These are phyloP conservation scores for Myotis planiceps DNA, from an alignment of 2,797 vertebrate species.

Conservation along the genomic window DNA sequence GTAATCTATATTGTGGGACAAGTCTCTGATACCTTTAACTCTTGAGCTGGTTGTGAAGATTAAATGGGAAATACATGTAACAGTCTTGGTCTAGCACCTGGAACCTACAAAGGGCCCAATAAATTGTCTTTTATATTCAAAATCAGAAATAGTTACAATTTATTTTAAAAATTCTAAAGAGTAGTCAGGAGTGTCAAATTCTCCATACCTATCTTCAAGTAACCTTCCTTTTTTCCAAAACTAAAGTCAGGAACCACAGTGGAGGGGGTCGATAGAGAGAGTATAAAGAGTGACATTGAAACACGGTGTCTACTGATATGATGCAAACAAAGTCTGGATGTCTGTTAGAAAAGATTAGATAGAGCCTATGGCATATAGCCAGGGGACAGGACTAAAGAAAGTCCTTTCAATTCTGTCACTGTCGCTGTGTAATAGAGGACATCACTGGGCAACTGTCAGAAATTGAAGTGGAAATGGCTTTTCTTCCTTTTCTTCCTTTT, in stretches of 20 bases:
- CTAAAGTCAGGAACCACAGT: neutral
- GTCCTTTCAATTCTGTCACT: neutral
- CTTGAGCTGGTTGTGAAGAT: neutral
- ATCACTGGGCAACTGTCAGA: neutral
- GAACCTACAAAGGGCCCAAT: neutral
- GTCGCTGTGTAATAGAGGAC: slow-evolving; percentile 28
- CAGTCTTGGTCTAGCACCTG: neutral
- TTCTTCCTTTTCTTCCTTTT: neutral
- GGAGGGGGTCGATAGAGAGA: neutral
- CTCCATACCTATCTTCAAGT: neutral
- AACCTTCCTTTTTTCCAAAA: neutral
- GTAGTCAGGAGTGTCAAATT: neutral
- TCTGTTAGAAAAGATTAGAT: slow-evolving; percentile 44
- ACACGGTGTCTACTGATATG: neutral
- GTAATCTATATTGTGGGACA: neutral
- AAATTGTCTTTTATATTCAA: neutral
- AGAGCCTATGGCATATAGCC: neutral
- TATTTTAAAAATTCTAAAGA: neutral
- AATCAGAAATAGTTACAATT: neutral
- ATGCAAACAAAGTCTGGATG: neutral
- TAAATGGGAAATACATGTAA: neutral
- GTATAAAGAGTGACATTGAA: neutral
- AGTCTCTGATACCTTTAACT: neutral
- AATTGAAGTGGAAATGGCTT: slow-evolving; percentile 5
- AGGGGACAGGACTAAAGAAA: neutral